phyloP scores from a whole-genome alignment of 2,888 invertebrate species.

The Anthoptus insignis region DNA sequence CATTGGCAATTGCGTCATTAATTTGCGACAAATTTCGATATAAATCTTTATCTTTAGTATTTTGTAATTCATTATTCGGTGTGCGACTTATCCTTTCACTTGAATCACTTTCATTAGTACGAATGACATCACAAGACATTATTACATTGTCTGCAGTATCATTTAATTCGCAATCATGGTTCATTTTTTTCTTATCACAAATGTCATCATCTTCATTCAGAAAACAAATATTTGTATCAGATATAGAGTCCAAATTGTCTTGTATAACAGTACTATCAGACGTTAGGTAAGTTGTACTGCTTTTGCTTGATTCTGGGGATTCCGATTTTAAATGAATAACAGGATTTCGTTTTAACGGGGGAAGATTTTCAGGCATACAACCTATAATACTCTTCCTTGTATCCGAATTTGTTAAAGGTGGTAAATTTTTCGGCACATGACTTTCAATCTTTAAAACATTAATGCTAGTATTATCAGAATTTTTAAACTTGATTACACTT shows the following conservation, averaged over 20 bases:
- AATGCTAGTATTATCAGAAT: conserved; percentile 14
- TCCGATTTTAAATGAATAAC: not conserved
- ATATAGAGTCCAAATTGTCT: conserved; percentile 50
- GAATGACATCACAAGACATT: not conserved
- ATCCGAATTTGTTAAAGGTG: conserved; percentile 12
- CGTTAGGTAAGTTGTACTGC: too few relatives aligned
- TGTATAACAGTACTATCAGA: conserved; percentile 28
- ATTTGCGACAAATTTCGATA: not conserved
- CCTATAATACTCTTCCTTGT: not conserved
- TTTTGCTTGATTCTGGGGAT: not conserved
- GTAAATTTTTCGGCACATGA: conserved; percentile 29
- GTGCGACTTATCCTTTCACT: too few relatives aligned
- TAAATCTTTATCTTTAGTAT: not conserved
- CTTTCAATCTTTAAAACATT: conserved; percentile 18
- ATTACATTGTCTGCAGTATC: not conserved
- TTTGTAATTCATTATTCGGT: not conserved
- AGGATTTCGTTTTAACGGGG: not conserved
- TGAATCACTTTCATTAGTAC: not conserved
- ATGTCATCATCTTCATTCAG: conserved; percentile 44
- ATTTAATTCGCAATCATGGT: not conserved
- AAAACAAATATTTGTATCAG: conserved; percentile 53
- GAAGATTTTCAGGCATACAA: conserved; percentile 8
- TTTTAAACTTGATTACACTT: conserved; percentile 19
- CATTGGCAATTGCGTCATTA: not conserved
- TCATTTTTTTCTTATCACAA: conserved; percentile 1